These are phyloP conservation scores for Hemibagrus guttatus DNA, from an alignment of 2,797 vertebrate species.

Conservation along the genomic window DNA sequence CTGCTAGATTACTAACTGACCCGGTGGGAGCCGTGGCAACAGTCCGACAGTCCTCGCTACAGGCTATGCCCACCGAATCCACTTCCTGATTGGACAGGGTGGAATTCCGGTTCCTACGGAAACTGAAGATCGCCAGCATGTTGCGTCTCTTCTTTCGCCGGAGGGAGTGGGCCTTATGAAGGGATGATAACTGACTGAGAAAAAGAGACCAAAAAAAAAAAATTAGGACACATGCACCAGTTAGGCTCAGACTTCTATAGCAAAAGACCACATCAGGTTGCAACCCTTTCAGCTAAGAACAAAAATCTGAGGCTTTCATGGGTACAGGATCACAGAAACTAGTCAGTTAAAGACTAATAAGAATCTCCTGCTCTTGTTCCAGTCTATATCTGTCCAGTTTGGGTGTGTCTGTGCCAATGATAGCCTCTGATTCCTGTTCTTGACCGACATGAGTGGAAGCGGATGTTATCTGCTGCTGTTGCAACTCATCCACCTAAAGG, in stretches of 20 bases:
- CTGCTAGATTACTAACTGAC: neutral
- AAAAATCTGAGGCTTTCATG: too few relatives aligned
- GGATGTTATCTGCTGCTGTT: too few relatives aligned
- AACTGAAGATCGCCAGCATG: conserved; percentile 78
- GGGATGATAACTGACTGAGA: conserved; percentile 75
- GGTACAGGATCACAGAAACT: too few relatives aligned
- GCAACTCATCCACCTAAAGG: too few relatives aligned
- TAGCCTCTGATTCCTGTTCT: too few relatives aligned
- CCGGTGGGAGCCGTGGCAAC: conserved; percentile 48
- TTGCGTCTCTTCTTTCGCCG: conserved; percentile 80
- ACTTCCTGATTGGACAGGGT: conserved; percentile 73
- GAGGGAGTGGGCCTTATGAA: conserved; percentile 76
- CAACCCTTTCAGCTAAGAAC: too few relatives aligned
- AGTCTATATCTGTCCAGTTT: too few relatives aligned
- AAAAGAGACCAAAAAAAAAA: neutral
- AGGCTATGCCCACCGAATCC: conserved; percentile 61
- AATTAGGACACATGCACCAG: neutral
- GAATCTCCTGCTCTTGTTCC: too few relatives aligned
- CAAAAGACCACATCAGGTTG: too few relatives aligned
- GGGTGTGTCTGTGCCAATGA: too few relatives aligned
- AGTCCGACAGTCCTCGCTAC: conserved; percentile 56
- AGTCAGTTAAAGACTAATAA: too few relatives aligned
- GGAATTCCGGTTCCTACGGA: conserved; percentile 79
- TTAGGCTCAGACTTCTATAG: neutral
- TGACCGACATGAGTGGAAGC: too few relatives aligned